Percentiles rank a stretch among this genome's conserved stretches.
These are phyloP conservation scores for Sebastes fasciatus DNA, from an alignment of 2,113 vertebrate species.

Conservation along the genomic window DNA sequence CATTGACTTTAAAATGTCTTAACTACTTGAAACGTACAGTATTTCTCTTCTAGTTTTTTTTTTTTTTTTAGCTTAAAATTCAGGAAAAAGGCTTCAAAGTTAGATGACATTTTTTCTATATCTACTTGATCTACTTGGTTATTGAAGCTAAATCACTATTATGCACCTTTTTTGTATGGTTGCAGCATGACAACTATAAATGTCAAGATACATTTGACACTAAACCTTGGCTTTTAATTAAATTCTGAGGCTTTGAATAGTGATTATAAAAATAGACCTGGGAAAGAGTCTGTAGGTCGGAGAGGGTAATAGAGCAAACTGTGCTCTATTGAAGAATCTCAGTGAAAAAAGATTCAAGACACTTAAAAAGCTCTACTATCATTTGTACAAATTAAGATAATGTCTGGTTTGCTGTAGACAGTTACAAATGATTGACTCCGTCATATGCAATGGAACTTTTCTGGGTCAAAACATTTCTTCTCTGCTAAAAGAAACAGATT, in stretches of 20 bases:
- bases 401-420: not conserved
- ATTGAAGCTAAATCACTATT: not conserved
- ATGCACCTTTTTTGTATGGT: not conserved
- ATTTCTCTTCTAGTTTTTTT: not conserved
- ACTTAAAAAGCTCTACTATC: not conserved
- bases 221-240: not conserved
- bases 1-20: not conserved
- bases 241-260: conserved; percentile 4
- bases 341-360: not conserved
- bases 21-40: not conserved
- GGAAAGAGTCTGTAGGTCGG: not conserved
- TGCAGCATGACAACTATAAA: not conserved
- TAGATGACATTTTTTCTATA: not conserved
- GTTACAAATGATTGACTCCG: not conserved
- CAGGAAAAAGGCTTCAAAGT: no score
- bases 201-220: not conserved
- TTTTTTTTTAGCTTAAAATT: not conserved
- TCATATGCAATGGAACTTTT: conserved; percentile 32
- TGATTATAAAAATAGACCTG: conserved; percentile 1
- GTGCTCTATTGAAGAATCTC: conserved; percentile 7
- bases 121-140: not conserved
- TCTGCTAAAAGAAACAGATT: conserved; percentile 30
- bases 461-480: conserved; percentile 50
- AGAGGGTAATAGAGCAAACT: not conserved
- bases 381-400: not conserved